Evolutionary conservation across 2,797 vertebrate species (phyloP).

Genomic region (Anomalospiza imberbis): DNA sequence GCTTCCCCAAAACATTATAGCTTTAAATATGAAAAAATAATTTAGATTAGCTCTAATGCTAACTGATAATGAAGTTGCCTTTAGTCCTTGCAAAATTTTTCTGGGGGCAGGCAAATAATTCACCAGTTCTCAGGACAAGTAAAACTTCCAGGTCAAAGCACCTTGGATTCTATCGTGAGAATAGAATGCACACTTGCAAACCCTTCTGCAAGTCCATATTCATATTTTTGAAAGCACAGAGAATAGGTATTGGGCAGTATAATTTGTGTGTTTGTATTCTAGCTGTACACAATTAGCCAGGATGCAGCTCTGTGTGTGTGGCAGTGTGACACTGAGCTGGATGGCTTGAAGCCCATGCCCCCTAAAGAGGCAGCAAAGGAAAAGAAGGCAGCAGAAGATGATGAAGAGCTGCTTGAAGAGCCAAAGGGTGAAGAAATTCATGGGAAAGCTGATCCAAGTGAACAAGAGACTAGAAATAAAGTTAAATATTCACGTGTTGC

Average conservation of each 20-base stretch:
- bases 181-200: background rate
- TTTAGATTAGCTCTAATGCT: background rate
- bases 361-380: conserved; percentile 31
- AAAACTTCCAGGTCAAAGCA: background rate
- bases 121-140: background rate
- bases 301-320: conserved; percentile 90
- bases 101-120: background rate
- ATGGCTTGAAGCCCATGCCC: conserved; percentile 74
- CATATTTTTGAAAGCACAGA: background rate
- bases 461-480: conserved; percentile 74
- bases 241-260: accelerated
- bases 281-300: conserved; percentile 94
- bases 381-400: conserved; percentile 31
- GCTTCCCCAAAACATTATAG: accelerated
- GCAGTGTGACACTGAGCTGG: conserved; percentile 88
- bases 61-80: background rate
- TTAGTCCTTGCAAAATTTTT: background rate
- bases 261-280: background rate
- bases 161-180: background rate
- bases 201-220: background rate
- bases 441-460: conserved; percentile 73
- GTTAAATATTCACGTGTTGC: conserved; percentile 83
- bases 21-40: background rate
- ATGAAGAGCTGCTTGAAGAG: conserved; percentile 62
- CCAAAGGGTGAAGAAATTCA: conserved; percentile 77